Evolutionary conservation across 2,797 vertebrate species (phyloP).

Genomic region (Tokudaia muenninki): DNA sequence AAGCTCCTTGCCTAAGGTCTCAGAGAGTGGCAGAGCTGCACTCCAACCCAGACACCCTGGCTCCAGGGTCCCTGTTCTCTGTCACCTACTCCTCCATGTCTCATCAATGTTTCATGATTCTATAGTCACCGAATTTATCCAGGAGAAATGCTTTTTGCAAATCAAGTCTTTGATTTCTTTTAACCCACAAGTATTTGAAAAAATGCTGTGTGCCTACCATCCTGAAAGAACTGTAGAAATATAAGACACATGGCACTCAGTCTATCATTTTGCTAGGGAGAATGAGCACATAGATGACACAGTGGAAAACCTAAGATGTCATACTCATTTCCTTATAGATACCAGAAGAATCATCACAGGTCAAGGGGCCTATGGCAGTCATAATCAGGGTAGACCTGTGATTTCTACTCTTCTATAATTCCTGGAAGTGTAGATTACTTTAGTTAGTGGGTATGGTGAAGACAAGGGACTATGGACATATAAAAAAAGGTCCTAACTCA

Average conservation of each 20-base stretch:
- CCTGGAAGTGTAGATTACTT: not conserved
- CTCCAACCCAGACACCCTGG: not conserved
- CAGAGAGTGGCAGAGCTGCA: not conserved
- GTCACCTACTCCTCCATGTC: not conserved
- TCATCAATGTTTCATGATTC: constrained; percentile 61
- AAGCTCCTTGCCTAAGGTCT: not conserved
- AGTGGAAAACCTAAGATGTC: not conserved
- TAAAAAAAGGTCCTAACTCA: not conserved
- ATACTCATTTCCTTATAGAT: not conserved
- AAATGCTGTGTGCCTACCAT: not conserved
- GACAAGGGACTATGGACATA: not conserved
- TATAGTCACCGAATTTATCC: not conserved
- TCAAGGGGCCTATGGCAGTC: not conserved
- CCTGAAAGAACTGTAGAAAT: constrained; percentile 51
- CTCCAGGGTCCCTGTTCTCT: not conserved
- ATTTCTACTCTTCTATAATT: not conserved
- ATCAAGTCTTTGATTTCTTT: constrained; percentile 34
- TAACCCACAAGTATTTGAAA: constrained; percentile 49
- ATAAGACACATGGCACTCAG: not conserved
- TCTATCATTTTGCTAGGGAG: constrained; percentile 33
- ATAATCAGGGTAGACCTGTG: not conserved
- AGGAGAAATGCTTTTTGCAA: constrained; percentile 49
- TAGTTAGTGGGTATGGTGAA: not conserved
- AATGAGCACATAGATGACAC: not conserved
- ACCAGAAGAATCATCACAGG: not conserved